These are phyloP conservation scores for Lerema accius DNA, from an alignment of 1,140 invertebrate genomes.

Conservation along the genomic window DNA sequence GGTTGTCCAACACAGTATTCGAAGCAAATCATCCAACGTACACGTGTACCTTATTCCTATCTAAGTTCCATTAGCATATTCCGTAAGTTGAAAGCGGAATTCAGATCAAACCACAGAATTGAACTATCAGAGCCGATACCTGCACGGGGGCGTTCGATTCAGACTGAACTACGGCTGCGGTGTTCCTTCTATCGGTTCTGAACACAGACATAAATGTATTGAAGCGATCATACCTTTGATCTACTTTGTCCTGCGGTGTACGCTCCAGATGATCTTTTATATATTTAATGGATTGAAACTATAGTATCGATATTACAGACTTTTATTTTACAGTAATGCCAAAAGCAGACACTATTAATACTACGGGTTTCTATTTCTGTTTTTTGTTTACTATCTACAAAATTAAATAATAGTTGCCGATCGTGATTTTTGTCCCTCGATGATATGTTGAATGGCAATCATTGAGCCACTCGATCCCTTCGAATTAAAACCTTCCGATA, in stretches of 20 bases:
- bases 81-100: slow-evolving; percentile 13
- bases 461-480: too few relatives aligned
- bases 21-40: too few relatives aligned
- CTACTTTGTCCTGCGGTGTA: slow-evolving; percentile 2
- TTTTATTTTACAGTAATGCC: too few relatives aligned
- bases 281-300: slow-evolving; percentile 2
- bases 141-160: slow-evolving; percentile 21
- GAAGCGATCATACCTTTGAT: slow-evolving; percentile 20
- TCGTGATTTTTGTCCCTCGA: too few relatives aligned
- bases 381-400: too few relatives aligned
- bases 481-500: too few relatives aligned
- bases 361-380: too few relatives aligned
- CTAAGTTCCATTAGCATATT: slow-evolving; percentile 6
- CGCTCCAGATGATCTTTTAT: slow-evolving; percentile 1
- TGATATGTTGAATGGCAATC: too few relatives aligned
- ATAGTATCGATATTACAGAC: too few relatives aligned
- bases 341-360: too few relatives aligned
- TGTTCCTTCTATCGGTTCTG: slow-evolving; percentile 2
- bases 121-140: slow-evolving; percentile 1
- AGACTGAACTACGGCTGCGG: slow-evolving; percentile 25
- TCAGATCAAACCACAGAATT: slow-evolving; percentile 21
- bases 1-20: too few relatives aligned
- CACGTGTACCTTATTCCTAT: background rate
- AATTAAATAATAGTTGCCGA: too few relatives aligned
- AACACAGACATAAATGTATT: slow-evolving; percentile 18